Base-by-base conservation (phyloP, 2,113 vertebrate species). In the Dipodomys stephensi region DNA sequence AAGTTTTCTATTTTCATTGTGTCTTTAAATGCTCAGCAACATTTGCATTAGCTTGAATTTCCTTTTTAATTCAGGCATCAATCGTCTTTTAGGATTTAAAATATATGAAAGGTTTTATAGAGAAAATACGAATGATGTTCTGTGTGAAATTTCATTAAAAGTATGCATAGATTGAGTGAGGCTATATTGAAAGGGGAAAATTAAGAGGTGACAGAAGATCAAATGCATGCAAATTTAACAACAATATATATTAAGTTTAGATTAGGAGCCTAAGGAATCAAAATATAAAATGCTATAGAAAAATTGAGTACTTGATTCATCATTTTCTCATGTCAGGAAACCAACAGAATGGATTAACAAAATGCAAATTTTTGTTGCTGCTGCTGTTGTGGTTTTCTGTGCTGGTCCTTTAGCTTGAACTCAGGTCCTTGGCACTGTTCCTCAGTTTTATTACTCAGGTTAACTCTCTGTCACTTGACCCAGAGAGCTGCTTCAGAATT, bases 21-120 rank as follows among this genome's bases (percentile, higher is more conserved):
- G 1, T 89, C 8, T 81, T 44, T 39, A 68, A 2, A 39, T 73
- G 7, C 19, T 82, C 27, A 92, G 4, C 23, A 62, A 68, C 3
- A 71, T 57, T 23, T 35, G 4, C 30, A 64, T 80, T 69, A 69
- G 10, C 2, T 69, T 4, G 13, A 69, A 46, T 82, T 89, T 79
- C 49, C 12, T 49, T 90, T 77, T 82, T 39, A 82, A 76, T 64
- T 92, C 22, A 89, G 15, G 18, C 7, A 83, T 83, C 28, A 85
- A 57, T 69, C 69, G 0, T 79, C 46, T 67, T 19, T 6, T 57
- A 32, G 44, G 10, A 44, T 90, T 81, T 82, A 90, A 49, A 25
- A 83, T 95, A 18, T 64, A 67, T 90, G 32, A 1, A 84, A 83
- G 8, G 72, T 92, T 88, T 88, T 4, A 73, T 69, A 92, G 20